A percentile compares a stretch with the other conserved stretches of the same genome.
Conservation (phyloP, 2,113 vertebrate genomes). For the Lichenostomus cassidix region DNA sequence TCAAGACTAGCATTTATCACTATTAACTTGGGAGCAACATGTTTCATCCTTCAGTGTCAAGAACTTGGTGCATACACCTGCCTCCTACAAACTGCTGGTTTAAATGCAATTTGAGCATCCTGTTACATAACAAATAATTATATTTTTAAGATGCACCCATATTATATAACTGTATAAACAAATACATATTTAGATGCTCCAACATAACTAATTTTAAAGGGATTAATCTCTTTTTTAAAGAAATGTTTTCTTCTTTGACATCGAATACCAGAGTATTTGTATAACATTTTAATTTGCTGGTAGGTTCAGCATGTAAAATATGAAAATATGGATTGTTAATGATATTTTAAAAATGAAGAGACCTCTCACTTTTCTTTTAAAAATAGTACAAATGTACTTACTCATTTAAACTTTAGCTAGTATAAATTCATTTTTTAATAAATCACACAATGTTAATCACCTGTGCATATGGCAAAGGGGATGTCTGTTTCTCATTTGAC, state of each 20-base stretch:
- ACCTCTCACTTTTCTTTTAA: neutral
- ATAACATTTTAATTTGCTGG: neutral
- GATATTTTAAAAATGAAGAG: neutral
- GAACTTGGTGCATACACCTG: neutral
- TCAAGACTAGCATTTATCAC: neutral
- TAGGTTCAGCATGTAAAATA: neutral
- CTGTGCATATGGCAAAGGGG: neutral
- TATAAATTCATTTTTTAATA: neutral
- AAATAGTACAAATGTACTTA: neutral
- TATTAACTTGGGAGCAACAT: neutral
- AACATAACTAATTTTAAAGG: neutral
- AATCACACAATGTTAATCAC: neutral
- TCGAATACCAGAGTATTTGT: neutral
- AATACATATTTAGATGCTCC: neutral
- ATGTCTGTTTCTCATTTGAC: neutral
- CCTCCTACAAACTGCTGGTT: neutral
- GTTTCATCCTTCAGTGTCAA: neutral
- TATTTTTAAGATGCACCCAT: neutral
- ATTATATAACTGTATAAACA: neutral
- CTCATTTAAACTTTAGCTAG: neutral
- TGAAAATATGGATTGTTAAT: neutral
- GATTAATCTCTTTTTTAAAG: neutral
- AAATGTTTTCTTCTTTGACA: neutral
- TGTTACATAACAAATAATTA: neutral
- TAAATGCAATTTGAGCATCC: neutral